Conservation (phyloP, 1,140 invertebrate genomes). For the Coenobita brevimanus region DNA sequence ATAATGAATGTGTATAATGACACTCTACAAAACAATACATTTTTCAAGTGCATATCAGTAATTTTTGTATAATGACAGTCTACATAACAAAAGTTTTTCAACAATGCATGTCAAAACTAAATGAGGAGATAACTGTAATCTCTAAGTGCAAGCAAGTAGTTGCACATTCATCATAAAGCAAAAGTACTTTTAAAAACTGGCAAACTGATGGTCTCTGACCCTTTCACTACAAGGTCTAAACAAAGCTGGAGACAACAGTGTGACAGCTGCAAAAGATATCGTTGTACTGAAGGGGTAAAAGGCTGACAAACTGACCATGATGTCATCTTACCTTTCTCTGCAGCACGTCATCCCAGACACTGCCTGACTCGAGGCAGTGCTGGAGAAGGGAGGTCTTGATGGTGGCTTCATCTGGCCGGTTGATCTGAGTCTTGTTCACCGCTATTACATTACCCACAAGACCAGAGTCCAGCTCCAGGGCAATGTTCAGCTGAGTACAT, state of each 20-base stretch:
- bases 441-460: constrained; percentile 34
- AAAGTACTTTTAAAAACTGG: no score
- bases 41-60: no score
- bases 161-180: no score
- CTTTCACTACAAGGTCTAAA: no score
- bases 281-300: not conserved
- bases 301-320: not conserved
- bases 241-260: no score
- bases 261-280: not conserved
- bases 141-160: not conserved
- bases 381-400: constrained; percentile 42
- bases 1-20: no score
- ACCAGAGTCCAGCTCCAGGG: constrained; percentile 20
- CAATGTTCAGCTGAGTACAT: not conserved
- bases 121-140: no score
- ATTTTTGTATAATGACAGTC: no score
- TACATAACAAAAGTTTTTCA: no score
- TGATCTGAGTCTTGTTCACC: constrained; percentile 44
- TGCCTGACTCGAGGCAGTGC: constrained; percentile 23
- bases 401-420: constrained; percentile 51
- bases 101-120: no score
- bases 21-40: no score
- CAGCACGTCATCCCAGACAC: constrained; percentile 31
- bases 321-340: constrained; percentile 20
- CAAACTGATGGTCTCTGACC: no score